Conservation (phyloP, 2,888 invertebrate species). For the Oxyteleia sp. region DNA sequence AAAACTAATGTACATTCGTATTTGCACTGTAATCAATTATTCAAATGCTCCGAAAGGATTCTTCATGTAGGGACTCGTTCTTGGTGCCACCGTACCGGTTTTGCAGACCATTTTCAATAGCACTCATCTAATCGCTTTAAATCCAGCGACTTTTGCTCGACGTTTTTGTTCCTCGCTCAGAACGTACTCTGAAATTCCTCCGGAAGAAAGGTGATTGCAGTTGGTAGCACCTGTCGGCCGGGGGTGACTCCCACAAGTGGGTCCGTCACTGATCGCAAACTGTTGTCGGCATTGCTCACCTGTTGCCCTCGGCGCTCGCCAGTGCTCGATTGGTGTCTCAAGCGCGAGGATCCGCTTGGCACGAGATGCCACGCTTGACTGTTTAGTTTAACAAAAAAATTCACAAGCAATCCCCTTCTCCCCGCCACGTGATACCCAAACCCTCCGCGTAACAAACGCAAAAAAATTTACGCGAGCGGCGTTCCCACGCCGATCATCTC, state of each 20-base stretch:
- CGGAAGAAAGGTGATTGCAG: background rate
- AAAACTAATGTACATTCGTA: no score
- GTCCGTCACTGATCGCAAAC: slow-evolving; percentile 74
- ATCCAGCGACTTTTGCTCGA: no score
- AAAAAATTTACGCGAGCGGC: slow-evolving; percentile 33
- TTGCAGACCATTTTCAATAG: no score
- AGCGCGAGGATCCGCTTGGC: slow-evolving; percentile 70
- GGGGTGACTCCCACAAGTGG: slow-evolving; percentile 60
- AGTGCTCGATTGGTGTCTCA: slow-evolving; percentile 71
- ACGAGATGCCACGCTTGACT: slow-evolving; percentile 67
- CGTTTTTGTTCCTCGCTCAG: no score
- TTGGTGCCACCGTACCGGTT: no score
- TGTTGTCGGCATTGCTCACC: slow-evolving; percentile 74
- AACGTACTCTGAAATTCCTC: no score
- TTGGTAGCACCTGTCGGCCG: slow-evolving; percentile 60
- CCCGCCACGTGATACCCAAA: background rate
- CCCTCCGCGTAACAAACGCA: slow-evolving; percentile 19
- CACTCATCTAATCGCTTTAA: no score
- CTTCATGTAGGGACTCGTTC: no score
- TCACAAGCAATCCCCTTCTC: slow-evolving; percentile 32
- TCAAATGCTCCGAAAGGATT: no score
- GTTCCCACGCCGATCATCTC: slow-evolving; percentile 31
- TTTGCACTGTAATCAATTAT: no score
- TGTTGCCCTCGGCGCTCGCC: slow-evolving; percentile 73
- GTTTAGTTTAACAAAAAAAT: slow-evolving; percentile 48